Conservation (phyloP, 2,797 vertebrate species). For the Acropternis orthonyx region DNA sequence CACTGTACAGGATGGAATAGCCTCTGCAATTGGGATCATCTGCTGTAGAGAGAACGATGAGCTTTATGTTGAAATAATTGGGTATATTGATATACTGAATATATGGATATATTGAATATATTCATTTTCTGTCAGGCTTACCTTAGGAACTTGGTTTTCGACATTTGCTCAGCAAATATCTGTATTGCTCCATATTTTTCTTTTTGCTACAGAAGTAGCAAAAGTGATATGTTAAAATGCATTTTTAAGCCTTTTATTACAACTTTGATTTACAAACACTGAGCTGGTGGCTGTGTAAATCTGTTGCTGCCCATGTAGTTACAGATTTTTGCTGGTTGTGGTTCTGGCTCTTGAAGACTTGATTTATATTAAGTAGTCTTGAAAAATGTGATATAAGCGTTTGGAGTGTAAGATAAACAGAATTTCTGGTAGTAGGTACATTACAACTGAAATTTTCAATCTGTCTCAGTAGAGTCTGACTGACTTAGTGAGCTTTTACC, state of each 20-base stretch:
- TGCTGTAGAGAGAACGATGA: neutral
- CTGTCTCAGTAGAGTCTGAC: neutral
- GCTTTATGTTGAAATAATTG: neutral
- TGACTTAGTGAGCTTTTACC: neutral
- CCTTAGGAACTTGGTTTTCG: neutral
- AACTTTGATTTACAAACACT: neutral
- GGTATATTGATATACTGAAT: neutral
- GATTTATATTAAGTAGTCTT: conserved; percentile 9
- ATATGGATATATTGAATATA: neutral
- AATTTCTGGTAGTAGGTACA: neutral
- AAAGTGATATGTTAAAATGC: neutral
- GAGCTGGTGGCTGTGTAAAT: neutral
- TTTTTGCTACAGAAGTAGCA: neutral
- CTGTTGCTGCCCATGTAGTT: neutral
- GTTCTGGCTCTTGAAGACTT: neutral
- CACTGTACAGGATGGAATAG: neutral
- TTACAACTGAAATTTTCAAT: neutral
- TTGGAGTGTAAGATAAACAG: neutral
- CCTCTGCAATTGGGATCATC: neutral
- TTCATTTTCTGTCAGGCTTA: neutral
- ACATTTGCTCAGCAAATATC: neutral
- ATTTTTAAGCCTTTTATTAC: neutral
- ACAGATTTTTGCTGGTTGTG: neutral
- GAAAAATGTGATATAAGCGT: neutral
- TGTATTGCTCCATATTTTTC: neutral